A percentile compares a stretch with the other conserved stretches of the same genome.
These are phyloP conservation scores for Sula dactylatra DNA, from an alignment of 2,113 vertebrate genomes.

Conservation along the genomic window DNA sequence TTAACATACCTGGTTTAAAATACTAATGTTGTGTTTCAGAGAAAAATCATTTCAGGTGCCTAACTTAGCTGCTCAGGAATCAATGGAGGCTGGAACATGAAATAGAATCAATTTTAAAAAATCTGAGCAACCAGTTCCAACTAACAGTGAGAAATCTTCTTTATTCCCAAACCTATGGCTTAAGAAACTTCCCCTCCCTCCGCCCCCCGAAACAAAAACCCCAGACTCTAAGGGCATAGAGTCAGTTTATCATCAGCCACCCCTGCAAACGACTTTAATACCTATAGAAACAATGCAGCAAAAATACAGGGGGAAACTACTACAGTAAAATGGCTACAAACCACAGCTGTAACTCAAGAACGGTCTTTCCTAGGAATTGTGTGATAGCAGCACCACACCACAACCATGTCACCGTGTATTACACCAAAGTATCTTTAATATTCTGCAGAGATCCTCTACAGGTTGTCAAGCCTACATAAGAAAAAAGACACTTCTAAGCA, in stretches of 20 bases:
- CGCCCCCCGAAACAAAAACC: background rate
- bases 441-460: slow-evolving; percentile 46
- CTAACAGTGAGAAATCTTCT: background rate
- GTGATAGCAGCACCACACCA: slow-evolving; percentile 36
- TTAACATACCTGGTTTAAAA: slow-evolving; percentile 41
- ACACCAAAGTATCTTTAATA: slow-evolving; percentile 36
- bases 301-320: slow-evolving; percentile 17
- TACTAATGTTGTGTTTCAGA: background rate
- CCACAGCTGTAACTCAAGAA: slow-evolving; percentile 24
- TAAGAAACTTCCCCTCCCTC: background rate
- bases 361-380: background rate
- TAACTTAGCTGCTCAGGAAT: slow-evolving; percentile 1
- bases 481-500: slow-evolving; percentile 57
- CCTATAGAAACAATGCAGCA: slow-evolving; percentile 28
- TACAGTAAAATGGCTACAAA: slow-evolving; percentile 23
- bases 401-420: background rate
- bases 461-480: slow-evolving; percentile 45
- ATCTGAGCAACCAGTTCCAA: slow-evolving; percentile 25
- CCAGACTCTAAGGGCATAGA: background rate
- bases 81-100: background rate
- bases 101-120: slow-evolving; percentile 8
- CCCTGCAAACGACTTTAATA: slow-evolving; percentile 15
- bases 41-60: slow-evolving; percentile 15
- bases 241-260: slow-evolving; percentile 13
- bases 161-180: slow-evolving; percentile 51